Conservation (phyloP, 2,888 invertebrate genomes). For the Ptycholaimellus sp. region DNA sequence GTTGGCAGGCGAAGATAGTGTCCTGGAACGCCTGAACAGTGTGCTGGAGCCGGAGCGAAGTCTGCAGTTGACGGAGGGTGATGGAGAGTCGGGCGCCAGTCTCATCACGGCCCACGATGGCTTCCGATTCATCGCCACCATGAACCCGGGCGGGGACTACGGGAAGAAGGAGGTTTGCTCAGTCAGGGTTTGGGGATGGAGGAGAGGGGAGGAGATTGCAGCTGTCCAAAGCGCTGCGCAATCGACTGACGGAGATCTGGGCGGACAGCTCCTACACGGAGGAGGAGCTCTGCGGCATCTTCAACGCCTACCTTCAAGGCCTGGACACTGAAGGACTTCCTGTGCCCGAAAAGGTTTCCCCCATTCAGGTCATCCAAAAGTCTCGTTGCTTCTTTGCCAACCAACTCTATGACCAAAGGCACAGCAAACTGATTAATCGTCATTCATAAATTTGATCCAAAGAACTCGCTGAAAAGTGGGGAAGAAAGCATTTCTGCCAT, state of each 20-base stretch:
- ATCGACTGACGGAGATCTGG: conserved; percentile 97
- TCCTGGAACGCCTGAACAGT: conserved; percentile 83
- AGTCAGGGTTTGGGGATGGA: no score
- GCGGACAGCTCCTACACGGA: conserved; percentile 47
- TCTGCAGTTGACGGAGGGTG: conserved; percentile 64
- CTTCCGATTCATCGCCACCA: conserved; percentile 81
- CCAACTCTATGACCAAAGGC: no score
- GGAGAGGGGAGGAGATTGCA: conserved; percentile 17
- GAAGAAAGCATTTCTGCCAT: no score
- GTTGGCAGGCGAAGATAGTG: no score
- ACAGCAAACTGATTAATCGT: no score
- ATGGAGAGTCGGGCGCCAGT: conserved; percentile 33
- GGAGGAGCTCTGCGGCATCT: conserved; percentile 53
- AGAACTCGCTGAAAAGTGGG: no score
- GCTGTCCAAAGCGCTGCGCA: conserved; percentile 78
- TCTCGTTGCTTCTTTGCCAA: no score
- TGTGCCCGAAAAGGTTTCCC: no score
- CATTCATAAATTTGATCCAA: no score
- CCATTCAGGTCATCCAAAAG: no score
- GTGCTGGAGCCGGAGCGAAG: conserved; percentile 71
- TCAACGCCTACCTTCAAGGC: no score
- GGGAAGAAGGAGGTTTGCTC: conserved; percentile 74
- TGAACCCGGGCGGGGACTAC: conserved; percentile 98
- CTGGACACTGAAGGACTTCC: no score
- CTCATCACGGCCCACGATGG: conserved; percentile 37